Evolutionary conservation across 2,113 vertebrate genomes (phyloP), one percentile per base, ranked within the genome.

Genomic region (Chaetops frenatus): DNA sequence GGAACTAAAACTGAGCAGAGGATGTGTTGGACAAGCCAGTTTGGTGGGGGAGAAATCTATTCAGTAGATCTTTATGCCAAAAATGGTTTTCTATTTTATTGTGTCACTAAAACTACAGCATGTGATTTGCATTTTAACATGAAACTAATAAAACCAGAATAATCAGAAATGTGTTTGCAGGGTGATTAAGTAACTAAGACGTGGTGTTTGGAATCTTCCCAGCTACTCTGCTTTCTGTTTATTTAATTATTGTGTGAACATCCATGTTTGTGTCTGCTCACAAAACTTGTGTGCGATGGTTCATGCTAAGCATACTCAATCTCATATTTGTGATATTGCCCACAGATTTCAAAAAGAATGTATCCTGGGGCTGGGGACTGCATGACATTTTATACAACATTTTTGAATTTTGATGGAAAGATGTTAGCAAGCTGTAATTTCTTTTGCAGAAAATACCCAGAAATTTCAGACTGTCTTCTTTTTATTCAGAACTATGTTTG

Each of bases 1-100:
- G 94, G 81, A 96, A 88, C 92, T 95, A 97, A 97, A 93, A 94
- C 60, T 70, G 94, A 91, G 90, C 78, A 45, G 89, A 92, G 88
- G 87, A 91, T 74, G 44, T 85, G 47, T 86, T 0, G 5, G 91
- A 88, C 96, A 83, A 86, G 60, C 73, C 93, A 95, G 8, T 95
- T 95, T 86, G 50, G 29, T 60, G 29, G 88, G 66, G 47, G 53
- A 27, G 44, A 91, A 92, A 90, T 87, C 69, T 91, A 35, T 79
- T 96, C 95, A 78, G 72, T 74, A 92, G 67, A 97, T 88, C 76
- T 96, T 88, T 92, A 91, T 82, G 86, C 90, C 90, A 95, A 85
- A 94, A 92, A 83, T 42, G 88, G 70, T 95, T 92, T 93, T 76
- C 81, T 95, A 24, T 91, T 88, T 93, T 67, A 88, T 70, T 90